Evolutionary conservation across 1,140 invertebrate species (phyloP), one percentile per base, ranked within the genome.

Genomic region (Homalodisca vitripennis): DNA sequence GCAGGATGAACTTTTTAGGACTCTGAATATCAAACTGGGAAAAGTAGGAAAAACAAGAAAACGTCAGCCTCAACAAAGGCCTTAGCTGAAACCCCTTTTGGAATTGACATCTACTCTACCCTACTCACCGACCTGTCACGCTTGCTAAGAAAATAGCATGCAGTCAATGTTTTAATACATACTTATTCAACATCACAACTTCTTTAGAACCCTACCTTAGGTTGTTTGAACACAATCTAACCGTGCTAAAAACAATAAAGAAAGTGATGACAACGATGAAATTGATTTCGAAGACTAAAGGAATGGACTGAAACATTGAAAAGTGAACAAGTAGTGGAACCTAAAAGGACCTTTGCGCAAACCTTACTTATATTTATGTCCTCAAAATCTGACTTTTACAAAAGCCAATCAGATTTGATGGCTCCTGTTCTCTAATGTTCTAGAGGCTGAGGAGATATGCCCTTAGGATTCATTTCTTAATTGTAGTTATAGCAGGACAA

Each of bases 81-180:
- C 41, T 69, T 69, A 70, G 69, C 22, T 53, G 27, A 62, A 62
- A 62, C 29, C 57, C 6, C 57, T 62, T 24, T 62, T 62, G 6
- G 57, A 62, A 62, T 6, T 62, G 13, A 62, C 6, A 62, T 20
- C 6, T 26, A 29, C 6, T 71, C 24, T 72, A 72, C 51, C 63
- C n/a, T 51, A 64, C 14, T 67, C 62, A 41, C 13, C 34, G 70
- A 72, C 48, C 27, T n/a, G 29, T 73, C 30, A 73, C 70, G 29
- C 41, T 51, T 73, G 31, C 47, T 31, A 73, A 73, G 69, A 71
- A 68, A 51, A 68, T 47, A 64, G 68, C 63, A 68, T 68, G 66
- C 48, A 65, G 68, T 62, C 48, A 27, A 48, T 73, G 48, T 48
- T 74, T 60, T 69, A 46, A 65, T 72, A 53, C 32, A 73, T 70